phyloP scores from a whole-genome alignment of 2,113 vertebrate genomes.

The Varanus komodoensis region DNA sequence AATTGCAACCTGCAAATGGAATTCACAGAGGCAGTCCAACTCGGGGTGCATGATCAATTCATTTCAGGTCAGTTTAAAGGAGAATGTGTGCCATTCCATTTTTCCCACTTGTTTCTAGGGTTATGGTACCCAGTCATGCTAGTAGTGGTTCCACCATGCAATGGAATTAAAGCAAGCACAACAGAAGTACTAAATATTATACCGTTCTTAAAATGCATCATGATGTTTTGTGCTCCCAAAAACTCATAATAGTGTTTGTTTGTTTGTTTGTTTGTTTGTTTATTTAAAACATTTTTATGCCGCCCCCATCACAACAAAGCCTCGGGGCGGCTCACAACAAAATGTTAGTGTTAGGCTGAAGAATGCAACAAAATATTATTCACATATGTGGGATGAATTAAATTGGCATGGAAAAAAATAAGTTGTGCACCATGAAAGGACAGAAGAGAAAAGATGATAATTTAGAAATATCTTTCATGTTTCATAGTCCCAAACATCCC shows the following conservation, averaged over 20 bases:
- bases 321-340: no score
- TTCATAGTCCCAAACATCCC: not conserved
- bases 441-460: not conserved
- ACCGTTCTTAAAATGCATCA: not conserved
- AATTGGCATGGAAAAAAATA: not conserved
- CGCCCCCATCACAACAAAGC: no score
- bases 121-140: no score
- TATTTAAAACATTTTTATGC: no score
- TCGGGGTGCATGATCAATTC: not conserved
- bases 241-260: conserved; percentile 3
- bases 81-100: no score
- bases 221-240: not conserved
- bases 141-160: no score
- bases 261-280: no score
- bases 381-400: not conserved
- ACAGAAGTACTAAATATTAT: not conserved
- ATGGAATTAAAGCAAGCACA: not conserved
- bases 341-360: not conserved
- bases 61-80: no score
- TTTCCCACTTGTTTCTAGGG: no score
- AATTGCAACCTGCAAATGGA: not conserved
- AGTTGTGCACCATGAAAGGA: rapidly evolving
- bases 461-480: not conserved
- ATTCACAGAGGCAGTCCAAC: not conserved
- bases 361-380: not conserved